Evolutionary conservation across 1,140 invertebrate genomes (phyloP).

Genomic region (Caligus rogercresseyi): DNA sequence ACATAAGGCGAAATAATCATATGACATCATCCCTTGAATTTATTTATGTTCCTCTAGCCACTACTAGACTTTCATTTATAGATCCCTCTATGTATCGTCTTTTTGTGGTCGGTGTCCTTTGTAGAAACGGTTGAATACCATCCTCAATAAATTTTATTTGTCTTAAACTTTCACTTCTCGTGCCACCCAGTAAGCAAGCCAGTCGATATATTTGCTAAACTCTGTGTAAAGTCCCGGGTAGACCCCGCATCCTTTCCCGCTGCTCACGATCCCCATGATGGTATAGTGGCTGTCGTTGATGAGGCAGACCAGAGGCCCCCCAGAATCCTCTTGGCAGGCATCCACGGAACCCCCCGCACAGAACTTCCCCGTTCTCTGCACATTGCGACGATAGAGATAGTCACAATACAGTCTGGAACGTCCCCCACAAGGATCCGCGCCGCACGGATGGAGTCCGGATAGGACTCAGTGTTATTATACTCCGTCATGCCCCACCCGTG

Average conservation of each 20-base stretch:
- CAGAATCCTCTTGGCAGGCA: constrained; percentile 18
- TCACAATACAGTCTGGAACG: constrained; percentile 11
- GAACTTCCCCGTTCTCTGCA: constrained; percentile 14
- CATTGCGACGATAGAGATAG: constrained; percentile 16
- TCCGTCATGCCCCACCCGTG: constrained; percentile 16
- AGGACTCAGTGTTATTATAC: constrained; percentile 16
- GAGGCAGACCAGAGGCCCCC: constrained; percentile 11
- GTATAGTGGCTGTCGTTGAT: neutral
- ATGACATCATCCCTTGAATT: too few relatives aligned
- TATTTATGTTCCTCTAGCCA: too few relatives aligned
- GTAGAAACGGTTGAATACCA: neutral
- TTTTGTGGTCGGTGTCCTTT: too few relatives aligned
- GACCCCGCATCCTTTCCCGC: constrained; percentile 15
- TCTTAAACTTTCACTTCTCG: neutral
- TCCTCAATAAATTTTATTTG: neutral
- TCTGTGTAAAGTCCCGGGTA: constrained; percentile 19
- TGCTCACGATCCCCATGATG: constrained; percentile 11
- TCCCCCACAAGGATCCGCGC: constrained; percentile 6
- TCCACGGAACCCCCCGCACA: constrained; percentile 16
- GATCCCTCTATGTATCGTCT: too few relatives aligned
- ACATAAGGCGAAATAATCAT: too few relatives aligned
- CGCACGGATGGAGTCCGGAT: constrained; percentile 12
- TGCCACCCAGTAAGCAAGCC: constrained; percentile 8
- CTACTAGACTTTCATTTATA: too few relatives aligned
- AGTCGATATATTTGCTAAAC: constrained; percentile 9